Evolutionary conservation across 2,797 vertebrate genomes (phyloP).

Genomic region (Sebastes cheni): DNA sequence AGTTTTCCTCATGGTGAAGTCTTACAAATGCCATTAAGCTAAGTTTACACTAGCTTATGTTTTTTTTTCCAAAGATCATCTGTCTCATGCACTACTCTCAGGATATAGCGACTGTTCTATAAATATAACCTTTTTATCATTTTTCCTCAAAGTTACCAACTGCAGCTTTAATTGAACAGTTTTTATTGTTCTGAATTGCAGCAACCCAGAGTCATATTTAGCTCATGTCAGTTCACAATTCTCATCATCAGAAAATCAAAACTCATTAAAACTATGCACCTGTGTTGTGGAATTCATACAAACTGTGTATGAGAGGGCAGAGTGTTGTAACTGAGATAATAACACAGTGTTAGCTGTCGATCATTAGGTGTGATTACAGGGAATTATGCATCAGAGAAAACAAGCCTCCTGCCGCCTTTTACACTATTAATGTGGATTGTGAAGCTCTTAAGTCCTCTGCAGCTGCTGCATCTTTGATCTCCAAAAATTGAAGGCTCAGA

Average conservation of each 20-base stretch:
- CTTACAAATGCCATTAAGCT: too few relatives aligned
- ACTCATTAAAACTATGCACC: background rate
- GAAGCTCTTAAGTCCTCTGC: slow-evolving; percentile 14
- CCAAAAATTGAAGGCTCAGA: background rate
- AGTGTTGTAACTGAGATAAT: background rate
- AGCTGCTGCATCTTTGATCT: slow-evolving; percentile 25
- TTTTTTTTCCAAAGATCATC: too few relatives aligned
- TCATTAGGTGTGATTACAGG: slow-evolving; percentile 24
- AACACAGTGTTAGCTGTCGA: slow-evolving; percentile 9
- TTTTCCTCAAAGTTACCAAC: too few relatives aligned
- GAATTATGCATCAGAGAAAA: slow-evolving; percentile 35
- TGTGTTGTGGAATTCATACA: background rate
- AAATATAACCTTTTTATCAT: too few relatives aligned
- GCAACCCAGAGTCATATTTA: background rate
- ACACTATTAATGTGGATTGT: slow-evolving; percentile 32
- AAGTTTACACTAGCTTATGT: too few relatives aligned
- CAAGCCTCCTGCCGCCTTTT: slow-evolving; percentile 3
- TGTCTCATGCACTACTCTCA: too few relatives aligned
- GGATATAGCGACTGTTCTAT: too few relatives aligned
- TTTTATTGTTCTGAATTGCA: background rate
- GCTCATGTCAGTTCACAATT: background rate
- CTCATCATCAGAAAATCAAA: background rate
- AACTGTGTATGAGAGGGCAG: background rate
- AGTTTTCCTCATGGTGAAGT: too few relatives aligned
- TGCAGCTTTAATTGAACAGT: background rate